phyloP scores from a whole-genome alignment of 2,113 vertebrate genomes.

The Pseudopodoces humilis region DNA sequence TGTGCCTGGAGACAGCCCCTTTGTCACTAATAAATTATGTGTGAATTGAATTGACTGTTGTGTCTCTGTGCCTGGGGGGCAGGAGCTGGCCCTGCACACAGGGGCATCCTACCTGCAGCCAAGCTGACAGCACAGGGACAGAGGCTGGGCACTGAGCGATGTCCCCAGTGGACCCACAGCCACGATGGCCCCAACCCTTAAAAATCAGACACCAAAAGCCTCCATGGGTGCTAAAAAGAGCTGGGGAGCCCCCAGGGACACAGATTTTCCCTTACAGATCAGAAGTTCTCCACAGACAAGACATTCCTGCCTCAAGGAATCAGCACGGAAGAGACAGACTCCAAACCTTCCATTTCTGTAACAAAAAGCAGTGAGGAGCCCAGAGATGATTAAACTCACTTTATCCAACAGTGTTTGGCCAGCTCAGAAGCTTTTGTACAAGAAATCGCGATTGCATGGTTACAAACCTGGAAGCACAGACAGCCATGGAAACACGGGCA shows the following conservation, averaged over 20 bases:
- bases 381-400: neutral
- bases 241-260: neutral
- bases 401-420: neutral
- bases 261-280: neutral
- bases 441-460: accelerated
- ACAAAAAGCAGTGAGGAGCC: neutral
- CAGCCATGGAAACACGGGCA: neutral
- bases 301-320: neutral
- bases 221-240: neutral
- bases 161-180: accelerated
- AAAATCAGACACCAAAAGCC: neutral
- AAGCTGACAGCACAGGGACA: neutral
- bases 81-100: neutral
- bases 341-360: neutral
- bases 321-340: neutral
- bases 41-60: neutral
- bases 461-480: neutral
- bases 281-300: neutral
- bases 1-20: neutral
- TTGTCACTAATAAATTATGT: neutral
- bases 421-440: neutral
- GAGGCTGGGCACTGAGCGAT: neutral
- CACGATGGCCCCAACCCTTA: neutral
- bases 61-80: neutral
- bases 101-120: neutral